These are phyloP conservation scores for Collichthys lucidus DNA, from an alignment of 2,113 vertebrate species.

Conservation along the genomic window DNA sequence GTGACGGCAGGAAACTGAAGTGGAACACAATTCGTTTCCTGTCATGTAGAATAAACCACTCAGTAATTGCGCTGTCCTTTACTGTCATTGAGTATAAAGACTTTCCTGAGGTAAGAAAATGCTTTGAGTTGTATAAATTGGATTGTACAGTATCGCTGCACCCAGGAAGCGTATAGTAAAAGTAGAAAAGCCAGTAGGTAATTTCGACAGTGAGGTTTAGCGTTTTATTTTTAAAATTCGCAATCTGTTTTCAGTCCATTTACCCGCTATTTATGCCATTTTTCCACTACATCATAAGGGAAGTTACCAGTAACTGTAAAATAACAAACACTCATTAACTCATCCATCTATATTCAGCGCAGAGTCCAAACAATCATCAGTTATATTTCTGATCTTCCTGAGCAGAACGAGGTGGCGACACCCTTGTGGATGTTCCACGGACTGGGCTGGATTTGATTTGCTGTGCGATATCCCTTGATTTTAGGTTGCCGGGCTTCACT, in stretches of 20 bases:
- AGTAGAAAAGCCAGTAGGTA: neutral
- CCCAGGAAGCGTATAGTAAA: neutral
- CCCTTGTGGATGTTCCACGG: slow-evolving; percentile 20
- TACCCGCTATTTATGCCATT: neutral
- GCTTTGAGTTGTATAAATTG: neutral
- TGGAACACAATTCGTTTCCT: neutral
- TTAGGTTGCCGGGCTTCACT: neutral
- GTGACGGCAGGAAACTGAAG: slow-evolving; percentile 12
- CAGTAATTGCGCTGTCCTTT: neutral
- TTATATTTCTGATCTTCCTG: slow-evolving; percentile 41
- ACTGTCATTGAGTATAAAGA: neutral
- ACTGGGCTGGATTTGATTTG: slow-evolving; percentile 42
- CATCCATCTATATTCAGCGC: neutral
- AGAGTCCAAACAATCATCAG: slow-evolving; percentile 33
- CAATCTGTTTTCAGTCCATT: neutral
- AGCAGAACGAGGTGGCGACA: slow-evolving; percentile 5
- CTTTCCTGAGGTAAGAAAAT: neutral
- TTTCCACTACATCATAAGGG: neutral
- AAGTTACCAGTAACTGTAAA: neutral
- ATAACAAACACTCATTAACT: slow-evolving; percentile 25
- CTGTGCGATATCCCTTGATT: slow-evolving; percentile 21
- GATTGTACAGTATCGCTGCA: neutral
- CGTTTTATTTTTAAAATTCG: neutral
- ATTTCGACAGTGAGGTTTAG: slow-evolving; percentile 2
- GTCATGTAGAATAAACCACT: slow-evolving; percentile 5